Conservation (phyloP, 2,797 vertebrate species). For the Sebastolobus altivelis region DNA sequence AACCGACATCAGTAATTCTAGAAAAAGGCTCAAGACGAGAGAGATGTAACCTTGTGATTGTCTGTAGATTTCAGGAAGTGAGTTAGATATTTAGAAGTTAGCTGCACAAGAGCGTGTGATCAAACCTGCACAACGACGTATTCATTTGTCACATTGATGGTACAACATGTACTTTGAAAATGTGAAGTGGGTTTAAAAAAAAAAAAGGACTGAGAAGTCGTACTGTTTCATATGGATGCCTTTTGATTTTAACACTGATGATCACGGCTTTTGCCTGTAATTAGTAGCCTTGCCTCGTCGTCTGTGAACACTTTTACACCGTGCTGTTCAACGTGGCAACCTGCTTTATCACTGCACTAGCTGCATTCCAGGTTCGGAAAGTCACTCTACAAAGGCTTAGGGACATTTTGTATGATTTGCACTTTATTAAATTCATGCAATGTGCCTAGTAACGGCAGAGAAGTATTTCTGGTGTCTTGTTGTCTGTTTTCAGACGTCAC, state of each 20-base stretch:
- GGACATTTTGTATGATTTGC: constrained; percentile 80
- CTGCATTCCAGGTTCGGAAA: constrained; percentile 41
- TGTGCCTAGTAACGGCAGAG: constrained; percentile 70
- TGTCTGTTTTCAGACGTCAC: constrained; percentile 28
- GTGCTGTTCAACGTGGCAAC: constrained; percentile 32
- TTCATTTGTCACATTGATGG: constrained; percentile 34
- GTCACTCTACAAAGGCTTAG: constrained; percentile 54
- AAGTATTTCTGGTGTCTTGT: constrained; percentile 39
- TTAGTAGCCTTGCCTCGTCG: constrained; percentile 55
- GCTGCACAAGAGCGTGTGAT: constrained; percentile 40
- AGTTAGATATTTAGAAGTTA: constrained; percentile 57
- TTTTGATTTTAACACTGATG: constrained; percentile 64
- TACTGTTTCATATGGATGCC: constrained; percentile 47
- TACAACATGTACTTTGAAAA: constrained; percentile 21
- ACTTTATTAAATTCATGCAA: constrained; percentile 84
- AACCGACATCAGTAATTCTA: constrained; percentile 7
- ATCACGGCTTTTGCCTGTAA: constrained; percentile 65
- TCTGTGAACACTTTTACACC: constrained; percentile 33
- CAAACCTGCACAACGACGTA: constrained; percentile 20
- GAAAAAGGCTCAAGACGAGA: constrained; percentile 23
- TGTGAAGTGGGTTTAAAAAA: constrained; percentile 23
- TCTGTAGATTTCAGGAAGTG: constrained; percentile 58
- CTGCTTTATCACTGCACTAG: constrained; percentile 67
- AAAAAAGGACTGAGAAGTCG: background rate
- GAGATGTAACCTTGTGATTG: constrained; percentile 52